Evolutionary conservation across 2,888 invertebrate species (phyloP).

Genomic region (Spialia ferax): DNA sequence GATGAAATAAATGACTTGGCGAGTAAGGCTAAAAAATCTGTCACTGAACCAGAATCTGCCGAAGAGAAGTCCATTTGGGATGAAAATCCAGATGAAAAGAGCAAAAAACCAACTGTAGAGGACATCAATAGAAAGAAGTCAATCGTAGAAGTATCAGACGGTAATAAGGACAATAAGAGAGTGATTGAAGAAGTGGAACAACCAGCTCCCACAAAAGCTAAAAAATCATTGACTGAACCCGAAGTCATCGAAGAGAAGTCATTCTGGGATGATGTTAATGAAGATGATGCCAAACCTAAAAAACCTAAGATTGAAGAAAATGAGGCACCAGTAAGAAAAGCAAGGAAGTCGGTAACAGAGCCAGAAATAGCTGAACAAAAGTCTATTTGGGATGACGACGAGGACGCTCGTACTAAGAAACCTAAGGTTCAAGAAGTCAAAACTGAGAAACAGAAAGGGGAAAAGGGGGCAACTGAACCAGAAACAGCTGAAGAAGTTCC

Average conservation of each 20-base stretch:
- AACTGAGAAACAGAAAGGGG: slow-evolving; percentile 61
- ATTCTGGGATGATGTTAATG: slow-evolving; percentile 67
- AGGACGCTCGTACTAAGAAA: slow-evolving; percentile 65
- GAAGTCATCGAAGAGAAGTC: slow-evolving; percentile 68
- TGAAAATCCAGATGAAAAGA: slow-evolving; percentile 59
- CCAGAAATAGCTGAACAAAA: slow-evolving; percentile 68
- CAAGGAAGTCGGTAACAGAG: slow-evolving; percentile 62
- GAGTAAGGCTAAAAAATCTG: slow-evolving; percentile 62
- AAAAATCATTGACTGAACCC: slow-evolving; percentile 61
- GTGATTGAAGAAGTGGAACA: slow-evolving; percentile 53
- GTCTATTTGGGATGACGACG: slow-evolving; percentile 76
- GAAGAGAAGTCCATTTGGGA: slow-evolving; percentile 75
- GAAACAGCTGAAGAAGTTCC: slow-evolving; percentile 71
- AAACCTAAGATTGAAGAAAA: slow-evolving; percentile 57
- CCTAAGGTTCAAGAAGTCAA: slow-evolving; percentile 64
- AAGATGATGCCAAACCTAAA: slow-evolving; percentile 55
- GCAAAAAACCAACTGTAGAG: slow-evolving; percentile 54
- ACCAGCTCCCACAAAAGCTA: slow-evolving; percentile 58
- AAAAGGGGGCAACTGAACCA: slow-evolving; percentile 67
- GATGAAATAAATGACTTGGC: slow-evolving; percentile 62
- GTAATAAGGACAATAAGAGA: slow-evolving; percentile 38
- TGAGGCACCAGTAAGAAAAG: slow-evolving; percentile 56
- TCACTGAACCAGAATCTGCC: slow-evolving; percentile 59
- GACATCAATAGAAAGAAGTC: slow-evolving; percentile 53
- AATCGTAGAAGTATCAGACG: slow-evolving; percentile 50